A percentile compares a stretch with the other conserved stretches of the same genome.
These are phyloP conservation scores for Uropsilus gracilis DNA, from an alignment of 2,113 vertebrate species.

Conservation along the genomic window DNA sequence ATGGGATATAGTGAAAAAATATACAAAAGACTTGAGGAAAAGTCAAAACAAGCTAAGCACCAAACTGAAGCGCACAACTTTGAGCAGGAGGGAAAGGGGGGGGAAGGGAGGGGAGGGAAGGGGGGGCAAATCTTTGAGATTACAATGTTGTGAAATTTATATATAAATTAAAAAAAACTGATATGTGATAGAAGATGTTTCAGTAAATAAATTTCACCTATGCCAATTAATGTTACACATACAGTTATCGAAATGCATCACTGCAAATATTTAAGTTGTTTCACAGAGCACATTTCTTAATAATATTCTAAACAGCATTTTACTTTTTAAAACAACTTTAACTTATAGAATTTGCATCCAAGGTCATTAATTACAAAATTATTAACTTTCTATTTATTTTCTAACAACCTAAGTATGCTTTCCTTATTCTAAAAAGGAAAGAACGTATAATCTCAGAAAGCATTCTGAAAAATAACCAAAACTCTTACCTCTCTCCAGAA, in stretches of 20 bases:
- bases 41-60: no score
- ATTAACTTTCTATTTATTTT: slow-evolving; percentile 35
- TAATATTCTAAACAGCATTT: slow-evolving; percentile 31
- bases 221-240: neutral
- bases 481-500: slow-evolving; percentile 81
- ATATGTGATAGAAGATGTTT: neutral
- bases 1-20: no score
- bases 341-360: neutral
- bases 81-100: no score
- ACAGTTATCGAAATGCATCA: neutral
- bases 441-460: slow-evolving; percentile 25
- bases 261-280: slow-evolving; percentile 34
- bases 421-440: slow-evolving; percentile 36
- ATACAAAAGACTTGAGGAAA: no score
- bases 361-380: slow-evolving; percentile 10
- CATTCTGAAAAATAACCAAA: slow-evolving; percentile 48
- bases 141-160: neutral
- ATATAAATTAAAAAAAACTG: neutral
- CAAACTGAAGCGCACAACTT: no score
- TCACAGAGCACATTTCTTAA: neutral
- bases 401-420: slow-evolving; percentile 9
- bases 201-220: slow-evolving; percentile 16
- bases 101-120: no score
- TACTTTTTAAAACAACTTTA: slow-evolving; percentile 6
- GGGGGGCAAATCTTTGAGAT: no score